phyloP scores from a whole-genome alignment of 2,113 vertebrate genomes.

The Neodontobutis hainanensis region DNA sequence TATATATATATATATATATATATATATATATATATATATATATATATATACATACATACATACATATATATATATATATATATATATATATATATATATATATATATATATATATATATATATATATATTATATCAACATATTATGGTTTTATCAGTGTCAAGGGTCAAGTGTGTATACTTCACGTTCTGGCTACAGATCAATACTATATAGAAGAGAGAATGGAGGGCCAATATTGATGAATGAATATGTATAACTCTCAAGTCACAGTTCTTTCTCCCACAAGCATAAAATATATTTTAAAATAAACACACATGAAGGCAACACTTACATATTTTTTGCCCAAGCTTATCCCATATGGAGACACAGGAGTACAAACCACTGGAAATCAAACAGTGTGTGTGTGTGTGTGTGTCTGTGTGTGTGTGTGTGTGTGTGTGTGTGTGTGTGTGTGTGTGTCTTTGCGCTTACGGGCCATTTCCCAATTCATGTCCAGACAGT shows the following conservation, averaged over 20 bases:
- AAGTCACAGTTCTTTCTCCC: conserved; percentile 31
- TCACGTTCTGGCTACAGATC: conserved; percentile 56
- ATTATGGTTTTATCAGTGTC: conserved; percentile 64
- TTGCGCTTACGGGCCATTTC: conserved; percentile 43
- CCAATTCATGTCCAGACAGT: conserved; percentile 37
- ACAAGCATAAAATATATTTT: conserved; percentile 21
- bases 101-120: no score
- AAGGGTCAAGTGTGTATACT: conserved; percentile 63
- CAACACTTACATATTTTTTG: background rate
- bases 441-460: conserved; percentile 21
- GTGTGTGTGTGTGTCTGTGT: background rate
- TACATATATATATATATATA: no score
- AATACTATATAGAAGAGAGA: conserved; percentile 55
- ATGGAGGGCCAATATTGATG: conserved; percentile 65
- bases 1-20: no score
- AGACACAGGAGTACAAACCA: background rate
- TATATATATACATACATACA: no score
- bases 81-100: no score
- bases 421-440: background rate
- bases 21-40: no score
- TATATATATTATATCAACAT: conserved; percentile 58
- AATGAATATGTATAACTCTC: conserved; percentile 63
- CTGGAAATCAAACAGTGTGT: background rate
- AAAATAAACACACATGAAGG: conserved; percentile 7
- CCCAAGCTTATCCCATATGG: background rate